Percentiles rank a stretch among this genome's conserved stretches.
Evolutionary conservation across 2,113 vertebrate genomes (phyloP).

Genomic region (Rhegmatorhina hoffmannsi): DNA sequence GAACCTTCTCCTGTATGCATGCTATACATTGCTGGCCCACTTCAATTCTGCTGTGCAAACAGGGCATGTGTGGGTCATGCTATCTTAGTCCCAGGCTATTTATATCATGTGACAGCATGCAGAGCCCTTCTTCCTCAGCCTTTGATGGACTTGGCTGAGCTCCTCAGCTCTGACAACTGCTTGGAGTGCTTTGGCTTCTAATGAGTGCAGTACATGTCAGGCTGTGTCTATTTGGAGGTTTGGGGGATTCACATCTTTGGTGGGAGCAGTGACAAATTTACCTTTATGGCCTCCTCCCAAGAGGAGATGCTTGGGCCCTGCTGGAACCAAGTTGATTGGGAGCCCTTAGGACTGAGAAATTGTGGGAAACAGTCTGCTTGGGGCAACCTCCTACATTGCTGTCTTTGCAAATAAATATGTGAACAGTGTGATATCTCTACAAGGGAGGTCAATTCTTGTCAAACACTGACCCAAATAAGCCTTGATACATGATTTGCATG

Average conservation of each 20-base stretch:
- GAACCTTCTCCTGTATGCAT: not conserved
- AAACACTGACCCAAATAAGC: not conserved
- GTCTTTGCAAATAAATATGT: not conserved
- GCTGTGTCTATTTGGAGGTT: not conserved
- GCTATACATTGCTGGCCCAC: not conserved
- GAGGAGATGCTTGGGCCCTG: not conserved
- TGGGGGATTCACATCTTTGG: not conserved
- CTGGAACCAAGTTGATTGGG: rapidly evolving
- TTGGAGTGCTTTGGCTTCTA: not conserved
- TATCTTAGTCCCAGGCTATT: constrained; percentile 35
- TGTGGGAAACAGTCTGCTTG: not conserved
- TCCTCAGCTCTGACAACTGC: not conserved
- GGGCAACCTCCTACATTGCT: not conserved
- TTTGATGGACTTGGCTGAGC: constrained; percentile 11
- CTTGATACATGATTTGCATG: not conserved
- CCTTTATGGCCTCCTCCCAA: not conserved
- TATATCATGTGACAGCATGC: not conserved
- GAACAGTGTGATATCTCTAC: not conserved
- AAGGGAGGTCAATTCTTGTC: not conserved
- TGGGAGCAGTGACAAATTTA: not conserved
- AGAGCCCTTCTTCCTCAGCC: not conserved
- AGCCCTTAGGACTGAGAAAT: not conserved
- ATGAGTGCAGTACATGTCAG: not conserved
- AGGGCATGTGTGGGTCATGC: not conserved
- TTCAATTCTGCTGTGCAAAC: not conserved